Evolutionary conservation across 1,140 invertebrate species (phyloP), one percentile per base, ranked within the genome.

Genomic region (Leptonema lineaticorne): DNA sequence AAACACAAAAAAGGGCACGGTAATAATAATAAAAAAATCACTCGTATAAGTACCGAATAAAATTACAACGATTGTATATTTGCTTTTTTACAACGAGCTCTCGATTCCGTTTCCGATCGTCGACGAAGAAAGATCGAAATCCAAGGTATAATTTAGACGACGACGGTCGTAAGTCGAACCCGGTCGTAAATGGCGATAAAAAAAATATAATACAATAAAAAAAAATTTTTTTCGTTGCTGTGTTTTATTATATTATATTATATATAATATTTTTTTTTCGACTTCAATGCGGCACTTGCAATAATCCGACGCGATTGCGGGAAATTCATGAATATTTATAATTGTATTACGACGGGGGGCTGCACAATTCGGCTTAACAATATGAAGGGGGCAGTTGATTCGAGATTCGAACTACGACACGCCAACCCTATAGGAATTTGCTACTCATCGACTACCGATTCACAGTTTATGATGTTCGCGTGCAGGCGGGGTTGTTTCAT

Each of bases 311-410:
- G 18, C 33, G 59, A 63, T 37, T 46, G 69, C 11, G 64, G 69
- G 62, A 58, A 70, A 67, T 70, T 26, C 56, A 70, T 70, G 69
- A 70, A 70, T 70, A 70, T 70, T 70, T 70, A 70, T 70, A 48
- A 70, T 60, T 46, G 63, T 29, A 63, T 70, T 67, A 45, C 28
- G 16, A 16, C 18, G 63, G 57, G 63, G 53, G n/a, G n/a, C n/a
- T n/a, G n/a, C n/a, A 63, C 29, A 53, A 57, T 67, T 67, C 69
- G 27, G 63, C 41, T 67, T 67, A 70, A 70, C 64, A 62, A 56
- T 48, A 69, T 62, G 64, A 69, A 64, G 58, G 64, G 58, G 50
- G 20, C 14, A 18, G 50, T 14, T 41, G 29, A 4, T 24, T 24
- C n/a, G 16, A 41, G 29, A 60, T 41, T 60, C 18, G 29, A 60